Conservation (phyloP, 2,888 invertebrate species). For the Drosophila limbata region DNA sequence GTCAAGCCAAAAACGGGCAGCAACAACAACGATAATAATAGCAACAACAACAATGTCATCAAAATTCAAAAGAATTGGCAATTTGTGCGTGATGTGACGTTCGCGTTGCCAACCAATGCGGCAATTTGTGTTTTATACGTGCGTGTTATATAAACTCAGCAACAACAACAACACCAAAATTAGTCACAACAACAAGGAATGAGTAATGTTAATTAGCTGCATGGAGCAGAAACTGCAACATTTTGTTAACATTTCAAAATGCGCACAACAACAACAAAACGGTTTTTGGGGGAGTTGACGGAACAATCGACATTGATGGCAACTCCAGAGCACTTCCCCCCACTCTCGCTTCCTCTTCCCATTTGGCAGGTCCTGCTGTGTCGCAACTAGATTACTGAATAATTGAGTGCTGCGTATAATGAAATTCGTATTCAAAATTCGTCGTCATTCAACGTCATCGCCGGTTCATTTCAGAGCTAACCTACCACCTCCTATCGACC, state of each 20-base stretch:
- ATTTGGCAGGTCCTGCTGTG: conserved; percentile 6
- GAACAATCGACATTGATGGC: conserved; percentile 36
- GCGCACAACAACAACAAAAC: conserved; percentile 28
- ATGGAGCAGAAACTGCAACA: conserved; percentile 61
- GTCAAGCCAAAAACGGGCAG: conserved; percentile 16
- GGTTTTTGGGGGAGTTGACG: conserved; percentile 1
- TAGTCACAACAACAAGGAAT: conserved; percentile 32
- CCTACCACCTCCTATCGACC: not conserved
- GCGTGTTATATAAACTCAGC: conserved; percentile 25
- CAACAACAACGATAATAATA: conserved; percentile 3
- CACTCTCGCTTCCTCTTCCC: not conserved
- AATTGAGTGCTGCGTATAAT: conserved; percentile 78
- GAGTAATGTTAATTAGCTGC: conserved; percentile 54
- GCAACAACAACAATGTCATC: conserved; percentile 52
- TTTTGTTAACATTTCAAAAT: conserved; percentile 69
- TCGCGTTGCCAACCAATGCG: conserved; percentile 53
- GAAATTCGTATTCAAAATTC: conserved; percentile 81
- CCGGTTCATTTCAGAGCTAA: conserved; percentile 15
- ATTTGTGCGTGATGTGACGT: conserved; percentile 59
- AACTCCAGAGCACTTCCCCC: not conserved
- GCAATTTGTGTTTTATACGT: conserved; percentile 43
- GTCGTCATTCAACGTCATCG: conserved; percentile 72
- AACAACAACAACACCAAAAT: conserved; percentile 10
- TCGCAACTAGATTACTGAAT: conserved; percentile 76
- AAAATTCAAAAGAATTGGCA: conserved; percentile 77